Base-by-base conservation (phyloP, 2,797 vertebrate genomes). In the Kryptopterus vitreolus region DNA sequence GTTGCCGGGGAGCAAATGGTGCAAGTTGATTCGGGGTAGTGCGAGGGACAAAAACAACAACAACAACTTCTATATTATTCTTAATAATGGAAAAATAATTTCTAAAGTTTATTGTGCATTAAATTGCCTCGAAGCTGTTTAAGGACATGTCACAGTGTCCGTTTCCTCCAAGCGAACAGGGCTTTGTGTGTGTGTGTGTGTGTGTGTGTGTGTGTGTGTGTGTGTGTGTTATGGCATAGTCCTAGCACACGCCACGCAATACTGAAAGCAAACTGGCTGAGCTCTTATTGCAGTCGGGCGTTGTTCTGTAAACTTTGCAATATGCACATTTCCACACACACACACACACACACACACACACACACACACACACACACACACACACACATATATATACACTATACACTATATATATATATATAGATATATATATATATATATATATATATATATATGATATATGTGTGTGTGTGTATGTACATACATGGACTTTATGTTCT, bases 321-420 rank as follows among this genome's bases (percentile, higher is more conserved):
- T 76, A 68, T 85, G 83, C 82, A 87, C 83, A 81, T 87, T 87
- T 87, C 85, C 84, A n/a, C n/a, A n/a, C n/a, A n/a, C n/a, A n/a
- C n/a, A n/a, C n/a, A n/a, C n/a, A n/a, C n/a, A n/a, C n/a, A n/a
- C n/a, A n/a, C n/a, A n/a, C n/a, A n/a, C n/a, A n/a, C n/a, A n/a
- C n/a, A n/a, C n/a, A n/a, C n/a, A n/a, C n/a, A n/a, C n/a, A n/a
- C n/a, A n/a, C n/a, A n/a, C n/a, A n/a, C n/a, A n/a, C n/a, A n/a
- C n/a, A n/a, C n/a, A n/a, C n/a, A n/a, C n/a, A n/a, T n/a, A n/a
- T n/a, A n/a, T n/a, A n/a, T n/a, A n/a, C n/a, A n/a, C n/a, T n/a
- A n/a, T n/a, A n/a, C n/a, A n/a, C n/a, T 6, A 12, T 53, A 5
- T 53, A 16, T 53, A 16, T 11, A 12, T 43, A 2, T 8, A 2